phyloP scores from a whole-genome alignment of 2,797 vertebrate genomes.

The Fundulus diaphanus region DNA sequence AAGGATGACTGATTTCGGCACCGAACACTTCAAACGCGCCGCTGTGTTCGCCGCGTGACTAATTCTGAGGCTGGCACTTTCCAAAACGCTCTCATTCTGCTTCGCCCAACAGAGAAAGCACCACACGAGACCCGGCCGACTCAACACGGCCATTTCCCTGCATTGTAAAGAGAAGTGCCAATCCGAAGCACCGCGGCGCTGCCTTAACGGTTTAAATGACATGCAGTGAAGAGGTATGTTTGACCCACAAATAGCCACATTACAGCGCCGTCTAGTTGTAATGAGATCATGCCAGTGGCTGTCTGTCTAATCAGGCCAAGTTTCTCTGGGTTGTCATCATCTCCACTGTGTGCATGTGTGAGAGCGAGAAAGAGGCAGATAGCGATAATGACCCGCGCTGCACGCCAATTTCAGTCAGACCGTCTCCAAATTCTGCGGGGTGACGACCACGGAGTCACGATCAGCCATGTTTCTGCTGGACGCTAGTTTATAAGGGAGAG shows the following conservation, averaged over 20 bases:
- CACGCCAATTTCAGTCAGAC: slow-evolving; percentile 21
- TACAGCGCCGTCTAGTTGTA: slow-evolving; percentile 39
- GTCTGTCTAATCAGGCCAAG: slow-evolving; percentile 34
- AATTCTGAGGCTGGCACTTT: slow-evolving; percentile 25
- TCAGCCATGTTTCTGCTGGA: slow-evolving; percentile 2
- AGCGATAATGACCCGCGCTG: slow-evolving; percentile 25
- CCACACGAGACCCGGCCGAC: background rate
- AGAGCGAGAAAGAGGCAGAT: slow-evolving; percentile 33
- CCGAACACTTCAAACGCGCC: slow-evolving; percentile 7
- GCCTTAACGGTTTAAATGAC: background rate
- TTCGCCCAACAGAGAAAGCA: slow-evolving; percentile 4
- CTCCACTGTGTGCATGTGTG: slow-evolving; percentile 5
- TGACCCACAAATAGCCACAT: slow-evolving; percentile 33
- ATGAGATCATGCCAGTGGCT: slow-evolving; percentile 40
- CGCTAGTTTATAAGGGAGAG: slow-evolving; percentile 13
- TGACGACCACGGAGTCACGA: background rate
- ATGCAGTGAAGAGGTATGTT: slow-evolving; percentile 6
- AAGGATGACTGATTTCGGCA: slow-evolving; percentile 12
- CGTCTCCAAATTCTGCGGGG: slow-evolving; percentile 5
- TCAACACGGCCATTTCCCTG: background rate
- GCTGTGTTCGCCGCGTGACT: slow-evolving; percentile 7
- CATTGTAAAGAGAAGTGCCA: background rate
- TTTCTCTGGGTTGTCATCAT: slow-evolving; percentile 51
- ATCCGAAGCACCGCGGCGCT: background rate
- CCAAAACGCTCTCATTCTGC: slow-evolving; percentile 6